Evolutionary conservation across 37 sponge, comb jelly and placozoan genomes (phyloP).

Genomic region (Eunapius fragilis): DNA sequence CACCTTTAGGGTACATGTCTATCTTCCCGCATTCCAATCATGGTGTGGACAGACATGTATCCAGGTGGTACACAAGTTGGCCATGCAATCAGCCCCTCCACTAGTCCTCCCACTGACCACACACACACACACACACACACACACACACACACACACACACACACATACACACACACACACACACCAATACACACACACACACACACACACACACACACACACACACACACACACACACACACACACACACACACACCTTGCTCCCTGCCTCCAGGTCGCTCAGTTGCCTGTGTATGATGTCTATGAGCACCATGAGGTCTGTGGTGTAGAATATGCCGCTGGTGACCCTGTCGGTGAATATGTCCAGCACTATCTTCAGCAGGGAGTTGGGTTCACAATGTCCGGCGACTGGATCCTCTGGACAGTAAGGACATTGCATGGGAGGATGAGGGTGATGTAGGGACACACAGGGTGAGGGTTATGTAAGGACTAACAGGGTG

Average conservation of each 20-base stretch:
- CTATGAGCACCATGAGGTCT: constrained; percentile 81
- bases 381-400: constrained; percentile 77
- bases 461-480: too few relatives aligned
- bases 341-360: constrained; percentile 58
- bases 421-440: background rate
- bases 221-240: background rate
- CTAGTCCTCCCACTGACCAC: too few relatives aligned
- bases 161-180: too few relatives aligned
- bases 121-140: too few relatives aligned
- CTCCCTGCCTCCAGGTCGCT: constrained; percentile 67
- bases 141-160: too few relatives aligned
- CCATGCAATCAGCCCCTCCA: too few relatives aligned
- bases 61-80: too few relatives aligned
- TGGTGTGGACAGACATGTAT: too few relatives aligned
- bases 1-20: too few relatives aligned
- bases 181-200: background rate
- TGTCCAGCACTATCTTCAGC: constrained; percentile 76
- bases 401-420: constrained; percentile 86
- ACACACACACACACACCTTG: constrained; percentile 25
- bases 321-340: constrained; percentile 83
- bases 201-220: background rate
- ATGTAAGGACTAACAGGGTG: background rate
- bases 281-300: constrained; percentile 79
- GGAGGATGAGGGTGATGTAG: background rate
- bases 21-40: too few relatives aligned